Conservation (phyloP, 2,888 invertebrate genomes). For the Trimorus sp. region DNA sequence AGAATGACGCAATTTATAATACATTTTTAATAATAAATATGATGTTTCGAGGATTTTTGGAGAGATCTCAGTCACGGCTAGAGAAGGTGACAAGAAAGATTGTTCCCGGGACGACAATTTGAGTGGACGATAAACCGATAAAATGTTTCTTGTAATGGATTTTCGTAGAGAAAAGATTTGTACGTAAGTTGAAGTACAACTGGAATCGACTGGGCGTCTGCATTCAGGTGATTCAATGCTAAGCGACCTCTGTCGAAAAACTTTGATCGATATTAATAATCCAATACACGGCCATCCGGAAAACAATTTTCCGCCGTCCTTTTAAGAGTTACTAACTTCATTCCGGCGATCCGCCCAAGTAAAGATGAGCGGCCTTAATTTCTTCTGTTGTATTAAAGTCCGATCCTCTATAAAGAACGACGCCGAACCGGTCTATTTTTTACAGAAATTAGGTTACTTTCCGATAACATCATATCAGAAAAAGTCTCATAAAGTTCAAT, state of each 20-base stretch:
- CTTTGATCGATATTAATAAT: constrained; percentile 45
- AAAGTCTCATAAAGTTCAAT: constrained; percentile 55
- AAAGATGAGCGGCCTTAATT: too few relatives aligned
- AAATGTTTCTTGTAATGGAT: too few relatives aligned
- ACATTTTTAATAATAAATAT: too few relatives aligned
- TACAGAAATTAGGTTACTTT: constrained; percentile 59
- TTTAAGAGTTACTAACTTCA: constrained; percentile 39
- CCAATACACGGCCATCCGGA: constrained; percentile 42
- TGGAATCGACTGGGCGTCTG: constrained; percentile 4
- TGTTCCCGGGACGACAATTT: too few relatives aligned
- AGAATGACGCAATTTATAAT: too few relatives aligned
- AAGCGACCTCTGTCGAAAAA: constrained; percentile 25
- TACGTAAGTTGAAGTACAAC: background rate
- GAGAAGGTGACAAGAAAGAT: too few relatives aligned
- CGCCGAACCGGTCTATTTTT: constrained; percentile 30
- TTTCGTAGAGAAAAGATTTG: too few relatives aligned
- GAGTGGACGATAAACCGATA: too few relatives aligned
- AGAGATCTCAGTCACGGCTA: too few relatives aligned
- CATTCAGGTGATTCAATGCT: constrained; percentile 24
- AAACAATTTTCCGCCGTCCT: constrained; percentile 46
- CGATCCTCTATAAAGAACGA: constrained; percentile 39
- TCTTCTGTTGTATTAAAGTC: constrained; percentile 55
- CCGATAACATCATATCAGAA: constrained; percentile 55
- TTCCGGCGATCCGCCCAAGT: constrained; percentile 28
- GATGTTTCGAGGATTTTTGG: too few relatives aligned